Evolutionary conservation across 1,140 invertebrate genomes (phyloP).

Genomic region (Telenomus remus): DNA sequence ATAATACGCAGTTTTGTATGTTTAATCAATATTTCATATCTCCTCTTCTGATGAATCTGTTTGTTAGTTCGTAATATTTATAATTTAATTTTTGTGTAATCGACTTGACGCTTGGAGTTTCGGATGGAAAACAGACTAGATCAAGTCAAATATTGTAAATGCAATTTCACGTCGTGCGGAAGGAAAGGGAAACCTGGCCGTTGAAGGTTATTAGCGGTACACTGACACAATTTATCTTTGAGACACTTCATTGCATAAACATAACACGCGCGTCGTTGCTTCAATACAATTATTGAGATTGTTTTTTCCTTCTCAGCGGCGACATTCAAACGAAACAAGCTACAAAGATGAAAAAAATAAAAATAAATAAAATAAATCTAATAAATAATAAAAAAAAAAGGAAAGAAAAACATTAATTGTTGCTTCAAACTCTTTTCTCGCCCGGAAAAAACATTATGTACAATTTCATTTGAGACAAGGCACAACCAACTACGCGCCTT

Average conservation of each 20-base stretch:
- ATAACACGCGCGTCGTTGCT: slow-evolving; percentile 23
- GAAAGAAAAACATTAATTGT: background rate
- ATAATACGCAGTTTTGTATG: too few relatives aligned
- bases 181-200: slow-evolving; percentile 43
- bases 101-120: slow-evolving; percentile 9
- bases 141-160: slow-evolving; percentile 45
- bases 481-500: background rate
- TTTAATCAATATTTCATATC: too few relatives aligned
- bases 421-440: background rate
- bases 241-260: slow-evolving; percentile 21
- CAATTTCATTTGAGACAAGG: background rate
- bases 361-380: slow-evolving; percentile 5
- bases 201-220: slow-evolving; percentile 48
- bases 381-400: background rate
- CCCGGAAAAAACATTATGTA: slow-evolving; percentile 1
- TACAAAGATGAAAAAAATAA: slow-evolving; percentile 2
- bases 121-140: slow-evolving; percentile 42
- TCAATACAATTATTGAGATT: slow-evolving; percentile 25
- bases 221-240: slow-evolving; percentile 48
- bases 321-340: slow-evolving; percentile 19
- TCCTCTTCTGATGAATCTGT: too few relatives aligned
- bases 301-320: slow-evolving; percentile 5
- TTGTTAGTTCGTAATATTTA: too few relatives aligned
- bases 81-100: slow-evolving; percentile 4
- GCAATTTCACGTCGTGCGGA: slow-evolving; percentile 27